Percentiles rank a stretch among this genome's conserved stretches.
Evolutionary conservation across 1,140 invertebrate genomes (phyloP).

Genomic region (Aphaenogaster floridana): DNA sequence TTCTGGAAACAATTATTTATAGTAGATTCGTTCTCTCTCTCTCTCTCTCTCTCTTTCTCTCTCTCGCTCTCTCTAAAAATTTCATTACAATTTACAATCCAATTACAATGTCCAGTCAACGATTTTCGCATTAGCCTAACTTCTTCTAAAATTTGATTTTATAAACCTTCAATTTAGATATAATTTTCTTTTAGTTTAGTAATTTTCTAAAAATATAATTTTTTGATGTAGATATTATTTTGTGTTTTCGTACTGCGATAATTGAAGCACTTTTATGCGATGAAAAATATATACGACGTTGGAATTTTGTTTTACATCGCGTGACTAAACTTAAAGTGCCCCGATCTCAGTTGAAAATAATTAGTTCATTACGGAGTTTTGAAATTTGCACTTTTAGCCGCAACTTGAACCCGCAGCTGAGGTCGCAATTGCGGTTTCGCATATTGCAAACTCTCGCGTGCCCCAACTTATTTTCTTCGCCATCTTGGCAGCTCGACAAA

Average conservation of each 20-base stretch:
- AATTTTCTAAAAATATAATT: background rate
- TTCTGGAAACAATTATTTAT: background rate
- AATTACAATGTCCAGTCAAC: background rate
- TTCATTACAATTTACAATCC: background rate
- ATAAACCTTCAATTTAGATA: background rate
- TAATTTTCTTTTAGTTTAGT: background rate
- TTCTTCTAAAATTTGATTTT: slow-evolving; percentile 16
- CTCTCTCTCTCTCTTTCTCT: background rate
- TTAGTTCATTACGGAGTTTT: background rate
- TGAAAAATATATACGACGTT: background rate
- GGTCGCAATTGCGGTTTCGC: slow-evolving; percentile 23
- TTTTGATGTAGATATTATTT: background rate
- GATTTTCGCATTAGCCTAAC: background rate
- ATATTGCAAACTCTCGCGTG: slow-evolving; percentile 23
- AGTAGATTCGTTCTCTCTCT: background rate
- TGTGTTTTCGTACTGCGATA: background rate
- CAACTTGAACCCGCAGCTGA: background rate
- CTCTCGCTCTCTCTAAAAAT: background rate
- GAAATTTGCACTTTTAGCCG: background rate
- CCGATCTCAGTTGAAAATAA: background rate
- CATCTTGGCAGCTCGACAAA: slow-evolving; percentile 64
- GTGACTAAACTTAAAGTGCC: background rate
- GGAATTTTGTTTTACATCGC: background rate
- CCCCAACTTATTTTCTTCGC: slow-evolving; percentile 36
- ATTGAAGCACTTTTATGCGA: background rate